Evolutionary conservation across 1,140 invertebrate genomes (phyloP).

Genomic region (Bradysia coprophila): DNA sequence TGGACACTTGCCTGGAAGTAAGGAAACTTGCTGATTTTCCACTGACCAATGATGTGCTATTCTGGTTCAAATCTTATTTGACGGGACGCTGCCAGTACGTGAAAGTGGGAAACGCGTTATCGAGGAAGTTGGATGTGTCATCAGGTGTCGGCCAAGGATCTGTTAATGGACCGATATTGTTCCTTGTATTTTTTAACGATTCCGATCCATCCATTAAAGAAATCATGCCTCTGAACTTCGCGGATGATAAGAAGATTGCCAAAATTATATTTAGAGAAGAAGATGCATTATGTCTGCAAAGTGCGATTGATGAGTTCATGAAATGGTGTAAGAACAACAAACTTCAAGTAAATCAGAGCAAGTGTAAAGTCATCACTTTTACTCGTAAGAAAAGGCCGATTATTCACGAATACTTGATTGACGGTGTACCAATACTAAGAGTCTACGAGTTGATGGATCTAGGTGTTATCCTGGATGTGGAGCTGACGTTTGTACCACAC

Average conservation of each 20-base stretch:
- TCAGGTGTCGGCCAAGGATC: background rate
- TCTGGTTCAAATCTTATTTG: background rate
- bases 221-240: background rate
- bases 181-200: background rate
- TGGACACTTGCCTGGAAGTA: background rate
- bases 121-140: background rate
- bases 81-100: background rate
- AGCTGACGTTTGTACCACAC: background rate
- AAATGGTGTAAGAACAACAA: background rate
- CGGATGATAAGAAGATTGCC: background rate
- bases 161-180: background rate
- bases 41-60: background rate
- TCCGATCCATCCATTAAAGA: background rate
- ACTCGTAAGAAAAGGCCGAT: background rate
- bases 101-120: background rate
- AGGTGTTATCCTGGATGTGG: background rate
- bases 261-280: background rate
- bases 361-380: background rate
- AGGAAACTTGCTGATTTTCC: background rate
- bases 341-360: background rate
- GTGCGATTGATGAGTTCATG: background rate
- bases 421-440: background rate
- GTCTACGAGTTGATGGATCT: background rate
- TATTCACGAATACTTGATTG: background rate
- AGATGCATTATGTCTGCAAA: background rate